Percentiles rank a stretch among this genome's conserved stretches.
phyloP scores from a whole-genome alignment of 2,888 invertebrate species.

The Lucinisca nassula region DNA sequence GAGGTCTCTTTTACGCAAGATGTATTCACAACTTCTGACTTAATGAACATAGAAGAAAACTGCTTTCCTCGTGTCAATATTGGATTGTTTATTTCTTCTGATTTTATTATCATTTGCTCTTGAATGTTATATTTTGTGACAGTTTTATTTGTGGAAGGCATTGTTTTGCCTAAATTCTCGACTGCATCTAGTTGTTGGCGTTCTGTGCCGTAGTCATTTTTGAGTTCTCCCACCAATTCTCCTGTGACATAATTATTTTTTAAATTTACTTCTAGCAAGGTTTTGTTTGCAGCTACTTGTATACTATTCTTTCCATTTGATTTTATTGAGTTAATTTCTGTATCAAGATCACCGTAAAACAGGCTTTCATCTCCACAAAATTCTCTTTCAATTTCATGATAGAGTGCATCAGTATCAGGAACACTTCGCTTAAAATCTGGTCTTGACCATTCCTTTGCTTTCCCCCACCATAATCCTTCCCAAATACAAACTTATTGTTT shows the following conservation, averaged over 20 bases:
- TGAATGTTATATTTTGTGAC: too few species aligned
- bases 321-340: too few species aligned
- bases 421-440: background rate
- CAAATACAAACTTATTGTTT: background rate
- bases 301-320: background rate
- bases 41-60: background rate
- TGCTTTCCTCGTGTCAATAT: background rate
- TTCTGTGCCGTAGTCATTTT: background rate
- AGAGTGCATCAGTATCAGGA: background rate
- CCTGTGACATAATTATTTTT: background rate
- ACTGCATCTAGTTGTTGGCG: background rate
- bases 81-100: background rate
- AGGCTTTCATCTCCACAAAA: background rate
- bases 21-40: background rate
- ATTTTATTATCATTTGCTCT: background rate
- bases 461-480: background rate
- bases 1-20: background rate
- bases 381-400: background rate
- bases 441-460: background rate
- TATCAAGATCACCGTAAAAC: background rate
- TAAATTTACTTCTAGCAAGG: background rate
- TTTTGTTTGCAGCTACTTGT: background rate
- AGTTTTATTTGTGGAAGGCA: too few species aligned
- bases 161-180: too few species aligned
- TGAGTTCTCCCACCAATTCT: background rate